These are phyloP conservation scores for Taphrorychus bicolor DNA, from an alignment of 2,888 invertebrate species.

Conservation along the genomic window DNA sequence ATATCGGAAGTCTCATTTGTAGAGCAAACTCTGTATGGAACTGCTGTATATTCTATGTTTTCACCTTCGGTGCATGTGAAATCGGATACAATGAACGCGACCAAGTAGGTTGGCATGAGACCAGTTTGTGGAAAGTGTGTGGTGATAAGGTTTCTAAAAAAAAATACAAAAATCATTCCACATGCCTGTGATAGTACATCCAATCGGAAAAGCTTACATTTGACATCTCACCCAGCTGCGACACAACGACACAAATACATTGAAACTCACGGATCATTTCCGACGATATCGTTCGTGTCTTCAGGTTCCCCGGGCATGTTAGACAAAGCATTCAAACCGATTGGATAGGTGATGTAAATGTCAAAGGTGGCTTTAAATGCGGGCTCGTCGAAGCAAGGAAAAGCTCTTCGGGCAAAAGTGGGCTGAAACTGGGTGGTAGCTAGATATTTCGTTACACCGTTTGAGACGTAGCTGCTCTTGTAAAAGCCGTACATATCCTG, in stretches of 20 bases:
- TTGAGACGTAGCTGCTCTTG: conserved; percentile 42
- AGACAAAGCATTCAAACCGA: conserved; percentile 30
- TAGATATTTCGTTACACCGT: conserved; percentile 39
- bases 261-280: conserved; percentile 29
- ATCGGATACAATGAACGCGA: conserved; percentile 44
- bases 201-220: no score
- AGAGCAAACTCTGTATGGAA: conserved; percentile 44
- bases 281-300: conserved; percentile 11
- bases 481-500: conserved; percentile 45
- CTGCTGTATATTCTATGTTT: conserved; percentile 23
- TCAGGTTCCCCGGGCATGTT: conserved; percentile 35
- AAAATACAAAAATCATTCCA: no score
- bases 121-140: conserved; percentile 31
- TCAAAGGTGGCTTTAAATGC: conserved; percentile 44
- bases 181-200: no score
- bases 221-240: no score
- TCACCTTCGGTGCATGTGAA: conserved; percentile 42
- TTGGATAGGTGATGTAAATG: conserved; percentile 40
- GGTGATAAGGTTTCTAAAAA: conserved; percentile 27
- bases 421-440: conserved; percentile 47
- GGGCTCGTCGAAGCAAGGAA: conserved; percentile 49
- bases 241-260: no score
- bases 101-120: conserved; percentile 43
- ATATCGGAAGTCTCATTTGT: conserved; percentile 27
- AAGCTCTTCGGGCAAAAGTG: conserved; percentile 42